phyloP scores from a whole-genome alignment of 1,140 invertebrate genomes.

The Conus betulinus region DNA sequence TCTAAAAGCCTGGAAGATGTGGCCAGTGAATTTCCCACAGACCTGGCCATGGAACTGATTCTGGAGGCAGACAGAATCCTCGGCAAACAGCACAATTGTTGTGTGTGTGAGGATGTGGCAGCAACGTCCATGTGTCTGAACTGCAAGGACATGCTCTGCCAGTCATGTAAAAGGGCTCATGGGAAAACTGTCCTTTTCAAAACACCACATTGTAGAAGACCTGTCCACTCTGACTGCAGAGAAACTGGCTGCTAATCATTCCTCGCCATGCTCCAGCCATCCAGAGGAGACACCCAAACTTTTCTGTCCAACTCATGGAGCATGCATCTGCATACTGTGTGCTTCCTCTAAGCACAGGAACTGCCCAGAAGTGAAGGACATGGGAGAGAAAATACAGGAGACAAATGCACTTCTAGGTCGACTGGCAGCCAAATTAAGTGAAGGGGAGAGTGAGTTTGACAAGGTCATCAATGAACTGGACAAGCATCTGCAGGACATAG shows the following conservation, averaged over 20 bases:
- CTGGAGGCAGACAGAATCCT: not conserved
- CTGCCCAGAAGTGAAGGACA: not conserved
- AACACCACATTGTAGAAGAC: not conserved
- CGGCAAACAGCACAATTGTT: not conserved
- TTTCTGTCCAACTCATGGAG: slow-evolving; percentile 15
- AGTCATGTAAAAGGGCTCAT: not conserved
- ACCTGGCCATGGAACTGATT: slow-evolving; percentile 20
- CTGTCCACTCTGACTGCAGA: slow-evolving; percentile 14
- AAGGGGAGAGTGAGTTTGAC: not conserved
- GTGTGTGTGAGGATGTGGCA: not conserved
- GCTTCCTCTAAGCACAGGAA: not conserved
- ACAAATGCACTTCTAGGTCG: not conserved
- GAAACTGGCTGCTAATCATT: not conserved
- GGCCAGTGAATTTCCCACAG: slow-evolving; percentile 4
- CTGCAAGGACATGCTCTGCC: slow-evolving; percentile 21
- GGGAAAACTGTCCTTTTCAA: not conserved
- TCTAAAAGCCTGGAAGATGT: not conserved
- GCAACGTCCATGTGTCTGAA: slow-evolving; percentile 9
- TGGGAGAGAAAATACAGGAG: not conserved
- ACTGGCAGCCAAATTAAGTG: not conserved
- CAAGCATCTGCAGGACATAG: not conserved
- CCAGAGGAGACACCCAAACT: not conserved
- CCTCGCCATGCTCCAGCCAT: not conserved
- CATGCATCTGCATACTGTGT: not conserved
- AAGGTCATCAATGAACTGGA: slow-evolving; percentile 12